These are phyloP conservation scores for Eupleurogrammus muticus DNA, from an alignment of 2,797 vertebrate genomes.

Conservation along the genomic window DNA sequence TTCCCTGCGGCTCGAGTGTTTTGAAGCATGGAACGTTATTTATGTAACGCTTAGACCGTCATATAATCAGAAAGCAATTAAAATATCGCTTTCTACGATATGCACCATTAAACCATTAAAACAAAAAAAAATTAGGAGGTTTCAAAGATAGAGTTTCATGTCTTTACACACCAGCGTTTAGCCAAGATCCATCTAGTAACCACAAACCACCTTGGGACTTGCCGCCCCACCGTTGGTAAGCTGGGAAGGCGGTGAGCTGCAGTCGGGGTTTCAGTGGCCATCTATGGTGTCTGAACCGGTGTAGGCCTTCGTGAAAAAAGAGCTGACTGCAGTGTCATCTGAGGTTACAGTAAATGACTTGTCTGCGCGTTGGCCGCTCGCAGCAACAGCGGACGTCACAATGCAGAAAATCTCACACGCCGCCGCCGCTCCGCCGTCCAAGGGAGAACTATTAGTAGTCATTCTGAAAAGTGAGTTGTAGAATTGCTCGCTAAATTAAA, in stretches of 20 bases:
- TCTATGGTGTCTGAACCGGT: constrained; percentile 28
- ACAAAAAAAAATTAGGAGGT: constrained; percentile 12
- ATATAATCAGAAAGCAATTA: too few relatives aligned
- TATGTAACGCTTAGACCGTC: too few relatives aligned
- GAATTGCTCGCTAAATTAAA: constrained; percentile 76
- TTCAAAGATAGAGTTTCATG: constrained; percentile 30
- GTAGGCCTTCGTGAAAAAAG: constrained; percentile 31
- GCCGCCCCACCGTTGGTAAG: constrained; percentile 18
- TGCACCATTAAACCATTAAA: not conserved
- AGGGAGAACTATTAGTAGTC: constrained; percentile 69
- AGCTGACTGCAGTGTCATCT: constrained; percentile 40
- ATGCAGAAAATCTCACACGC: constrained; percentile 47
- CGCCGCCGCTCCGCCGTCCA: constrained; percentile 44
- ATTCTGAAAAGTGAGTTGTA: constrained; percentile 67
- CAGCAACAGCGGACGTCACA: constrained; percentile 41
- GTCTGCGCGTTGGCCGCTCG: constrained; percentile 49
- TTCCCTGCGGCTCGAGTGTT: too few relatives aligned
- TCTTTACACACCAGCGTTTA: constrained; percentile 40
- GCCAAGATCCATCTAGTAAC: constrained; percentile 37
- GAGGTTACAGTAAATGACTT: constrained; percentile 44
- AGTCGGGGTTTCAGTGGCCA: constrained; percentile 34
- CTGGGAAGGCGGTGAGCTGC: constrained; percentile 4
- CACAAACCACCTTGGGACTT: constrained; percentile 49
- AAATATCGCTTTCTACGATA: too few relatives aligned
- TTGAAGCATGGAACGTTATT: too few relatives aligned